Evolutionary conservation across 2,113 vertebrate species (phyloP).

Genomic region (Hippocampus barbouri): DNA sequence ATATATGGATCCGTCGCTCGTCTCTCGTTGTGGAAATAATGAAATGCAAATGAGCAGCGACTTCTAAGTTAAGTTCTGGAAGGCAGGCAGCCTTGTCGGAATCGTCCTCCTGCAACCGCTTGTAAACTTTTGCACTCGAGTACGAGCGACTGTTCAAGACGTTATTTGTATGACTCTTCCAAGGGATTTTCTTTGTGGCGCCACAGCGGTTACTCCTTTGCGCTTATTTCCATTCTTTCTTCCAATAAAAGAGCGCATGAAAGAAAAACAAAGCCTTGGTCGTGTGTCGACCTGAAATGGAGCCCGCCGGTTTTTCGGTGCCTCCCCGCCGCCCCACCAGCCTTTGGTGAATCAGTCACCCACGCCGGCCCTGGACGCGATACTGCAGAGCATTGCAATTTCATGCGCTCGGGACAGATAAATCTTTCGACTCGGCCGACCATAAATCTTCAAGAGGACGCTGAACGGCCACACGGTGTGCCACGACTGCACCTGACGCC

Average conservation of each 20-base stretch:
- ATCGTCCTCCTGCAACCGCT: conserved; percentile 7
- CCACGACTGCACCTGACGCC: conserved; percentile 32
- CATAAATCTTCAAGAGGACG: conserved; percentile 42
- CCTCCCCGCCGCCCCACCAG: conserved; percentile 23
- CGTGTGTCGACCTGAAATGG: conserved; percentile 6
- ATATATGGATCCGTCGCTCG: background rate
- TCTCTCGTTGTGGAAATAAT: background rate
- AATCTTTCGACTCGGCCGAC: conserved; percentile 45
- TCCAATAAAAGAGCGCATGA: background rate
- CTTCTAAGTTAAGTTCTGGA: background rate
- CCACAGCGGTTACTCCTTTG: conserved; percentile 13
- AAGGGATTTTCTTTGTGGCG: conserved; percentile 11
- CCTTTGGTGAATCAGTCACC: conserved; percentile 35
- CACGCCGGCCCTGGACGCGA: conserved; percentile 27
- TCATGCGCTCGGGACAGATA: conserved; percentile 49
- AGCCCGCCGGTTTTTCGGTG: conserved; percentile 1
- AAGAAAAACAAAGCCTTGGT: conserved; percentile 25
- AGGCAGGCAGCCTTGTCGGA: background rate
- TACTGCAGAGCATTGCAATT: conserved; percentile 59
- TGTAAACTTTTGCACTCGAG: conserved; percentile 23
- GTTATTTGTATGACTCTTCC: conserved; percentile 28
- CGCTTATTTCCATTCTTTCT: conserved; percentile 13
- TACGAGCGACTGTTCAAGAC: conserved; percentile 25
- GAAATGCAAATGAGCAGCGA: conserved; percentile 3
- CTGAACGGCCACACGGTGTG: conserved; percentile 38